A percentile compares a stretch with the other conserved stretches of the same genome.
Conservation (phyloP, 2,888 invertebrate species). For the Trachelus tabidus region DNA sequence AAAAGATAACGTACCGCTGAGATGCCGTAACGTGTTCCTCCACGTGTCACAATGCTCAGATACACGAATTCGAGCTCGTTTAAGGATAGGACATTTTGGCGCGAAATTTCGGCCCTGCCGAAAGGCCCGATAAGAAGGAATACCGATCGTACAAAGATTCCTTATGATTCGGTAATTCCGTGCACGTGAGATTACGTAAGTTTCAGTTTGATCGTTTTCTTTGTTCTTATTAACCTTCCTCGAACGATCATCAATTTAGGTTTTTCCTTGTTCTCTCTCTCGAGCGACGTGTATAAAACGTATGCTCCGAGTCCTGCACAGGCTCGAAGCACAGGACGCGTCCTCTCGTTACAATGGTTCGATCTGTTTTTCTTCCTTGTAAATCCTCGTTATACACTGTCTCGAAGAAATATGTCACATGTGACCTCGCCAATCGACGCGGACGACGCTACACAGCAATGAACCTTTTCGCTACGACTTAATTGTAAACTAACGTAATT, state of each 20-base stretch:
- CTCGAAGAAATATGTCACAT: slow-evolving; percentile 12
- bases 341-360: not conserved
- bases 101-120: not conserved
- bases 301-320: slow-evolving; percentile 40
- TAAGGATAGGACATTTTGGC: not conserved
- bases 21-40: not conserved
- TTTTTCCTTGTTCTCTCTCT: not conserved
- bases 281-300: slow-evolving; percentile 4
- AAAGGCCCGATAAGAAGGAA: not conserved
- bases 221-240: slow-evolving; percentile 12
- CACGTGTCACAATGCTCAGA: not conserved
- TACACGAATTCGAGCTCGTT: not conserved
- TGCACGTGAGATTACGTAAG: not conserved
- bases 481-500: not conserved
- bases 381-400: not conserved
- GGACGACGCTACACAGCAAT: slow-evolving; percentile 17
- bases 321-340: slow-evolving; percentile 29
- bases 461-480: not conserved
- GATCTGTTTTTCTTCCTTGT: not conserved
- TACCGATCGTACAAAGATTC: not conserved
- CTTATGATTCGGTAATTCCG: not conserved
- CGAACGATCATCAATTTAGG: slow-evolving; percentile 25
- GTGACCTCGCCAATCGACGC: slow-evolving; percentile 4
- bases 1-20: not conserved
- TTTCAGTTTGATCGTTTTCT: not conserved